Conservation (phyloP, 2,888 invertebrate genomes). For the Frankliniella intonsa region DNA sequence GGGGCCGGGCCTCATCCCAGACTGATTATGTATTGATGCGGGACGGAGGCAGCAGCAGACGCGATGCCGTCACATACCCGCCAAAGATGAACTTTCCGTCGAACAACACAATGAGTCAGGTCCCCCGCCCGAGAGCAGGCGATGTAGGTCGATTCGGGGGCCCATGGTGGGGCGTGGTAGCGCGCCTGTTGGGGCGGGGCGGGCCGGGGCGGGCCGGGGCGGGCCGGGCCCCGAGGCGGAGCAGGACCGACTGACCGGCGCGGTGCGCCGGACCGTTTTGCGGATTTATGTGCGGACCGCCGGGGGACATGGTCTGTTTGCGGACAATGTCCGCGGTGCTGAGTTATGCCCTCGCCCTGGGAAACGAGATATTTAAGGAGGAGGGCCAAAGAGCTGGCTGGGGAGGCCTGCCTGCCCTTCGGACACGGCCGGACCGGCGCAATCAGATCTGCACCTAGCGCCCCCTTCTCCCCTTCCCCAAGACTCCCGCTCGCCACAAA, state of each 20-base stretch:
- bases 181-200: neutral
- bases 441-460: neutral
- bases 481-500: neutral
- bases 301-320: constrained; percentile 21
- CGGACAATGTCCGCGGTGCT: neutral
- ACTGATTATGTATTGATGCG: neutral
- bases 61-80: neutral
- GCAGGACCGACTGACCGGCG: neutral
- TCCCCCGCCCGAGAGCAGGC: neutral
- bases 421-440: neutral
- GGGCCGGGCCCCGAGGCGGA: neutral
- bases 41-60: neutral
- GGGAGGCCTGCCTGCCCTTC: neutral
- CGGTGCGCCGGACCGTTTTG: neutral
- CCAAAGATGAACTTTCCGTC: neutral
- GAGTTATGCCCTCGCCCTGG: neutral
- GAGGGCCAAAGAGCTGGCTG: neutral
- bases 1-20: neutral
- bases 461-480: neutral
- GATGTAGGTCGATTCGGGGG: neutral
- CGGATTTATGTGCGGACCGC: constrained; percentile 8
- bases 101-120: neutral
- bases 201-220: neutral
- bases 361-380: neutral
- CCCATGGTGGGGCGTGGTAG: neutral